Base-by-base conservation (phyloP, 2,113 vertebrate genomes). In the Atherinomorus stipes region DNA sequence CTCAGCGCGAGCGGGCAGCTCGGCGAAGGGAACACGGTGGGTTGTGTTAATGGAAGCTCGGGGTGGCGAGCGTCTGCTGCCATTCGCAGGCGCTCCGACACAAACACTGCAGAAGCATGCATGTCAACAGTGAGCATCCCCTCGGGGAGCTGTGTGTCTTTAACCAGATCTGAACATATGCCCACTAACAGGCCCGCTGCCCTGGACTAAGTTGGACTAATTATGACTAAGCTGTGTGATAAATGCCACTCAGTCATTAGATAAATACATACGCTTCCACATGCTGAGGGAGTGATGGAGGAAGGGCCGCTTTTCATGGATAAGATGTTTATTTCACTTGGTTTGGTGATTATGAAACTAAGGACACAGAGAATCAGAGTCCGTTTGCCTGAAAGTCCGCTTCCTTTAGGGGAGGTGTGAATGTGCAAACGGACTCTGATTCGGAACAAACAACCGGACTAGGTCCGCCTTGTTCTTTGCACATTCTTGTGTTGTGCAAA, bases 211-310 rank as follows among this genome's bases (percentile, higher is more conserved):
- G 66, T 85, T 90, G 74, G 76, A 90, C 82, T 83, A 85, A 87
- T 90, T 91, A 92, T 87, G 88, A 90, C 74, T 90, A 89, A 88
- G 85, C 87, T 84, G 74, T 78, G 65, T 87, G 89, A 86, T 91
- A 80, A 90, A 85, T 88, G 80, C 83, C 59, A 82, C 71, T 78
- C 47, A 74, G 66, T 71, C 78, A 63, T 64, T 61, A 0, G 11
- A 71, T 75, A 80, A 82, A 88, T 79, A 71, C 80, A 74, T 76
- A 70, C 74, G 69, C 45, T 64, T 70, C 44, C 31, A 40, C 47
- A 52, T 56, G 80, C 68, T 53, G 60, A 50, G 58, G 72, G 37
- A 71, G 38, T 54, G 22, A 57, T 31, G 59, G 74, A 7, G 15
- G 45, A 11, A 34, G 49, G 9, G 19, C 28, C 47, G 52, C 37